A percentile compares a stretch with the other conserved stretches of the same genome.
Conservation (phyloP, 2,888 invertebrate genomes). For the Opisthograptis luteolata region DNA sequence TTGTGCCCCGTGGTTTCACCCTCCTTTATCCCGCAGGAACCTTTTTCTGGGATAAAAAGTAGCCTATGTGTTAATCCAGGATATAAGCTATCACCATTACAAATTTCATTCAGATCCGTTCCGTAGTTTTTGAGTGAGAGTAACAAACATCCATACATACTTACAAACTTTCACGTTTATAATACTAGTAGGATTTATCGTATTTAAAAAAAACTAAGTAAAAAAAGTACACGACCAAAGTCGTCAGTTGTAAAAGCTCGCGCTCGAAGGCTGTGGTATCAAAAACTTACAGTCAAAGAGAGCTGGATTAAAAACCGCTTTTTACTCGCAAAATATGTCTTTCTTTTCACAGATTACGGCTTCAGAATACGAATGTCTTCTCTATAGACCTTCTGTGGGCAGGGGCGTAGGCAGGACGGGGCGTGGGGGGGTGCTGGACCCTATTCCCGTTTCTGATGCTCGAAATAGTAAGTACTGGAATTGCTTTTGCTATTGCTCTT, state of each 20-base stretch:
- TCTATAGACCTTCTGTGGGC: slow-evolving; percentile 17
- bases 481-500: too few species aligned
- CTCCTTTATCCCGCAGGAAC: too few species aligned
- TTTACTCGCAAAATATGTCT: slow-evolving; percentile 57
- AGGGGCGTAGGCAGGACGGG: background rate
- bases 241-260: slow-evolving; percentile 41
- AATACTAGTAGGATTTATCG: too few species aligned
- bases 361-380: slow-evolving; percentile 39
- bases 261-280: slow-evolving; percentile 39
- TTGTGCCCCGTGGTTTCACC: too few species aligned
- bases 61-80: too few species aligned
- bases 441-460: background rate
- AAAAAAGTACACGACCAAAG: background rate
- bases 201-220: background rate
- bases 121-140: too few species aligned
- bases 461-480: too few species aligned
- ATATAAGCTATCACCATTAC: too few species aligned
- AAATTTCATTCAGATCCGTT: too few species aligned
- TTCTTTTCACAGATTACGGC: slow-evolving; percentile 52
- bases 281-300: slow-evolving; percentile 51
- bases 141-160: too few species aligned
- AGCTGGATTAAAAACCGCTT: slow-evolving; percentile 55
- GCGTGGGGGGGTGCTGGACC: background rate
- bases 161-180: too few species aligned
- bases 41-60: too few species aligned